Evolutionary conservation across 2,113 vertebrate genomes (phyloP), one percentile per base, ranked within the genome.

Genomic region (Triplophysa rosa): DNA sequence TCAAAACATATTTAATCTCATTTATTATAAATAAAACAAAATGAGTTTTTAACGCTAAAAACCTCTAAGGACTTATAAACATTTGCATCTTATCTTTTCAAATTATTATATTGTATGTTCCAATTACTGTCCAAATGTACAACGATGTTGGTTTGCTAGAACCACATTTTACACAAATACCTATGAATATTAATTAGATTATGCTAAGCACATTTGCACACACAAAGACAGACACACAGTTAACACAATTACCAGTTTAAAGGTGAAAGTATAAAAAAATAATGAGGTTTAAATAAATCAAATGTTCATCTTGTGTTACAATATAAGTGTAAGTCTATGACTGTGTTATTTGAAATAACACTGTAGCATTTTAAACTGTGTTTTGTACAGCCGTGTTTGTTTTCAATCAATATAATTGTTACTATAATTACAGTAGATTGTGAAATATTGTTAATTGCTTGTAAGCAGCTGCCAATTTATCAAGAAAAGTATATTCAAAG

Each of bases 381-480:
- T 62, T 37, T 61, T 49, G 13, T 62, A 21, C 49, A 26, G 33
- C n/a, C 2, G 37, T 24, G 45, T 70, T 79, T 69, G 40, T 71
- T 79, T 79, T 70, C 77, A 71, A 54, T 71, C 67, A 71, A 37
- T 63, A 21, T 47, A 52, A 71, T 37, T 24, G 37, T 70, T 54
- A 54, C 58, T 17, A 49, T 63, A 70, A 71, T 71, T 67, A 70
- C 56, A 52, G 19, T 61, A 29, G 17, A 69, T 62, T 69, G 45
- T 63, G 77, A 14, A 70, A 79, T 21, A 79, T 40, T 21, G 21
- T 37, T 79, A 70, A 79, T 70, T 70, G 42, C 77, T 69, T 21
- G 26, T 70, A 62, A 52, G 54, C 58, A 52, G 67, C 26, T 72
- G 29, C 17, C 19, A 14, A 70, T 37, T 37, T 56, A n/a, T 24